Percentiles rank a stretch among this genome's conserved stretches.
phyloP scores from a whole-genome alignment of 2,888 invertebrate genomes.

The Sinopyrophorus schimmeli region DNA sequence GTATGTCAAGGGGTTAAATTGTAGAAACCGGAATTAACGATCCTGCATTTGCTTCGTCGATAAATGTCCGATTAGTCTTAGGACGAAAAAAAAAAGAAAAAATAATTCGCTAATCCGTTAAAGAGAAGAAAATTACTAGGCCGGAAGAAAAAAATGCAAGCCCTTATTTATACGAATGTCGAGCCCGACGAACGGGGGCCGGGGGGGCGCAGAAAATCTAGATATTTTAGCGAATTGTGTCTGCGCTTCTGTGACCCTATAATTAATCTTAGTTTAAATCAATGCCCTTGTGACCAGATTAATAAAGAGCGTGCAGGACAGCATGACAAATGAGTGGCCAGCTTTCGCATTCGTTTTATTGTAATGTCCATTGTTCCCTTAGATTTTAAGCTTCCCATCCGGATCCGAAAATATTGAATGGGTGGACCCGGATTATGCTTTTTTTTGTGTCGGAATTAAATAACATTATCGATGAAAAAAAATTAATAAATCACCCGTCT shows the following conservation, averaged over 20 bases:
- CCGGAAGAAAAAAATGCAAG: too few relatives aligned
- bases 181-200: too few relatives aligned
- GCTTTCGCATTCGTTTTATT: slow-evolving; percentile 27
- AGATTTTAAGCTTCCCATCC: slow-evolving; percentile 22
- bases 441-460: too few relatives aligned
- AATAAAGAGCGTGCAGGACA: slow-evolving; percentile 31
- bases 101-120: too few relatives aligned
- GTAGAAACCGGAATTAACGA: too few relatives aligned
- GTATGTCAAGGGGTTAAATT: too few relatives aligned
- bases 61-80: too few relatives aligned
- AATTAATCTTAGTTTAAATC: slow-evolving; percentile 33
- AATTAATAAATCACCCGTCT: not conserved
- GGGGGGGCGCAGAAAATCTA: slow-evolving; percentile 6
- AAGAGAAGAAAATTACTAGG: too few relatives aligned
- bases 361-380: slow-evolving; percentile 22
- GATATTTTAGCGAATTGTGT: slow-evolving; percentile 11
- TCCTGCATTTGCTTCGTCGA: too few relatives aligned
- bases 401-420: slow-evolving; percentile 24
- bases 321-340: slow-evolving; percentile 35
- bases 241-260: slow-evolving; percentile 16
- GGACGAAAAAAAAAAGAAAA: too few relatives aligned
- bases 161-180: slow-evolving; percentile 8
- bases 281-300: slow-evolving; percentile 28
- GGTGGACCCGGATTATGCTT: slow-evolving; percentile 11
- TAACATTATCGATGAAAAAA: not conserved